Conservation (phyloP, 1,140 invertebrate species). For the Hyposmocoma kahamanoa region DNA sequence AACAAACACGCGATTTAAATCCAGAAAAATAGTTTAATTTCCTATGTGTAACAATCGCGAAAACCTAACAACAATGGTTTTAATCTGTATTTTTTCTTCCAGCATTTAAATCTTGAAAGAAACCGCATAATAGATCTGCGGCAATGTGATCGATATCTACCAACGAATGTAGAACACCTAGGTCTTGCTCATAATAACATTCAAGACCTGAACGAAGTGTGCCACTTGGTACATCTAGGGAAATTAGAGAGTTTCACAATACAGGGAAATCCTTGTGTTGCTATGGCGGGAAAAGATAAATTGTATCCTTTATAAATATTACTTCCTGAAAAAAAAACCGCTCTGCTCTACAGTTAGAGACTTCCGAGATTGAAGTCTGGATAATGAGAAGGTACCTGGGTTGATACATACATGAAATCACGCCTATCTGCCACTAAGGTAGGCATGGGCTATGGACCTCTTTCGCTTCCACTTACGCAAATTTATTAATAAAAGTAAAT, state of each 20-base stretch:
- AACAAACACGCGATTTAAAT: too few species aligned
- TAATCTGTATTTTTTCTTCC: constrained; percentile 42
- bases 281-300: constrained; percentile 77
- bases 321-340: too few species aligned
- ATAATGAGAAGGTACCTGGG: too few species aligned
- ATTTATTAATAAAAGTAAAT: too few species aligned
- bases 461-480: too few species aligned
- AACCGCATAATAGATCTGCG: constrained; percentile 89
- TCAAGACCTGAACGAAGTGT: constrained; percentile 90
- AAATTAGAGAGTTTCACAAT: constrained; percentile 88
- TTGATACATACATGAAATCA: too few species aligned
- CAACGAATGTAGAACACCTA: constrained; percentile 81
- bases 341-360: too few species aligned
- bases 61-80: neutral
- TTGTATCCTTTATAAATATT: constrained; percentile 81
- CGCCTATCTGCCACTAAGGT: too few species aligned
- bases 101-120: constrained; percentile 90
- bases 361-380: too few species aligned
- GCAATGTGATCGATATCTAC: constrained; percentile 88
- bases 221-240: constrained; percentile 83
- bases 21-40: too few species aligned
- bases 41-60: neutral
- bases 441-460: too few species aligned
- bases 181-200: constrained; percentile 90
- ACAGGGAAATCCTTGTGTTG: constrained; percentile 89